Evolutionary conservation across 2,113 vertebrate genomes (phyloP).

Genomic region (Crotalus viridis): DNA sequence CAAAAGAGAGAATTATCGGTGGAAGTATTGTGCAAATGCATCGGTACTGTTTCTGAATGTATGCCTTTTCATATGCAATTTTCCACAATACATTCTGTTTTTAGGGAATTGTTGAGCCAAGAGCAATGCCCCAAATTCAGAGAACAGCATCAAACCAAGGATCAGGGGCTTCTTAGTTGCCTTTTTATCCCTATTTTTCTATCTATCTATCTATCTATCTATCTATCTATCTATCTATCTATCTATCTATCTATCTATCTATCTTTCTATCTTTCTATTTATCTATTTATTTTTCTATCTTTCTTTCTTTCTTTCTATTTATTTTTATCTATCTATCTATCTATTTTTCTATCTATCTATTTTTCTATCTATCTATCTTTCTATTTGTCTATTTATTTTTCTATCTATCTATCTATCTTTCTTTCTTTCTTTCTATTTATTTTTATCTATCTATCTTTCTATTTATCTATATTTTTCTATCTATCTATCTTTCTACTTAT

Average conservation of each 20-base stretch:
- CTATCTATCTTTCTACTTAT: too few relatives aligned
- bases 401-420: background rate
- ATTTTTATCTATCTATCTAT: too few relatives aligned
- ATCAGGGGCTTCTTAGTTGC: background rate
- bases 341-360: too few relatives aligned
- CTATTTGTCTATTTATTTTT: too few relatives aligned
- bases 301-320: too few relatives aligned
- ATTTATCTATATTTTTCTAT: background rate
- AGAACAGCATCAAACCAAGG: background rate
- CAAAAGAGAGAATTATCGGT: background rate
- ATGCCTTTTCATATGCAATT: background rate
- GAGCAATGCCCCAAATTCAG: background rate
- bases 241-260: too few relatives aligned
- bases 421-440: too few relatives aligned
- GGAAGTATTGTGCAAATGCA: background rate
- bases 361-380: too few relatives aligned
- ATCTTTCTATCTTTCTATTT: too few relatives aligned
- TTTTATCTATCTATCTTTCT: too few relatives aligned
- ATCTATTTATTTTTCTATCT: too few relatives aligned
- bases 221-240: too few relatives aligned
- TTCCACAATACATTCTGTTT: background rate
- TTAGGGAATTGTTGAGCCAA: background rate
- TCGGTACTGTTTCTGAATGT: background rate
- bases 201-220: rapidly evolving
- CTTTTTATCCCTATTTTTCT: background rate